Base-by-base conservation (phyloP, 2,888 invertebrate genomes). In the Pheosia tremula region DNA sequence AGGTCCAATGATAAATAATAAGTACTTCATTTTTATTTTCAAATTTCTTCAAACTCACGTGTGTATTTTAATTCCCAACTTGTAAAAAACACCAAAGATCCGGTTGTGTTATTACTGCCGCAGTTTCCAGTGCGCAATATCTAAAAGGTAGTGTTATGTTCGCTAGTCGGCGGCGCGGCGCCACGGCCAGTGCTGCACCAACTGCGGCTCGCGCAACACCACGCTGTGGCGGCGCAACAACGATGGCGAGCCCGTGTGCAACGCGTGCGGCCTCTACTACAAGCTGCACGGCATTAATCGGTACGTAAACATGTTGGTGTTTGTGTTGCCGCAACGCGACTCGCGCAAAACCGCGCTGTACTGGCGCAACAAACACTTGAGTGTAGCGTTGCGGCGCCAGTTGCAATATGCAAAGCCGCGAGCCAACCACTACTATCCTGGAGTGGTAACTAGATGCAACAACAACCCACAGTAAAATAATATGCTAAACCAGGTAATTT, bases 191-290 rank as follows among this genome's bases (percentile, higher is more conserved):
- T 96, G 97, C 85, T 99, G 99, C 93, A 98, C 98, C 70, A 99
- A 99, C 94, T 99, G 99, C 90, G 97, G 98, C 65, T 99, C 99
- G n/a, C 96, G 97, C 64, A 98, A 98, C 79, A 99, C 99, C 56
- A 99, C 99, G 37, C 95, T 99, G 60, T 99, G 99, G 99, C 95
- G 99, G 62, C 96, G 99, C 72, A 99, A 99, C 94, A 92, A 98
- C 92, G 98, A 98, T 85, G 99, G 99, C 56, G 99, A 99, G 90
- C 99, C 99, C 0, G 99, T 99, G 53, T 99, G 99, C 94, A 99
- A 99, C 94, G 99, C 99, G 11, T 99, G 99, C 88, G 99, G 99
- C 0, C 95, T 99, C 58, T 99, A 99, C 94, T 99, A 97, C 94
- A 99, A 99, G 90, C 95, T 99, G 71, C 99, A 99, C 90, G 97